A percentile compares a stretch with the other conserved stretches of the same genome.
phyloP scores from a whole-genome alignment of 2,888 invertebrate genomes.

The Torymus aiolomorphi region DNA sequence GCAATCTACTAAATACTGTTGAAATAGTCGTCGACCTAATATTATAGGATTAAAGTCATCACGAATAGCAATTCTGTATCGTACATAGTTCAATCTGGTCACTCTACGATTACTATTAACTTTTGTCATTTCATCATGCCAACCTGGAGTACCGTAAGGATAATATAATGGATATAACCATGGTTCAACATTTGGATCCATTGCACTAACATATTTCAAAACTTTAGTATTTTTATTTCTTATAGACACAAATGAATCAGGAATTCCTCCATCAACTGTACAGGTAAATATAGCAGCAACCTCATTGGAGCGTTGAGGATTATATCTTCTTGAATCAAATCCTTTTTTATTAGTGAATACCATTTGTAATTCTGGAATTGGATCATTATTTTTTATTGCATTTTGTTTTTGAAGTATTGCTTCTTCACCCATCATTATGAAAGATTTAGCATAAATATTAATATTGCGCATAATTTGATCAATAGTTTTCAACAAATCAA shows the following conservation, averaged over 20 bases:
- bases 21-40: constrained; percentile 48
- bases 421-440: no score
- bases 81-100: constrained; percentile 29
- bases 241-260: constrained; percentile 56
- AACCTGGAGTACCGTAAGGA: constrained; percentile 55
- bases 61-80: constrained; percentile 47
- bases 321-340: constrained; percentile 55
- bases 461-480: no score
- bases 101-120: not conserved
- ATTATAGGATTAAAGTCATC: constrained; percentile 41
- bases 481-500: no score
- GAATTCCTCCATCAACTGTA: constrained; percentile 46
- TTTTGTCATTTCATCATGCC: constrained; percentile 15
- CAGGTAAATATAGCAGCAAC: constrained; percentile 56
- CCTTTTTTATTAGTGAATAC: constrained; percentile 56
- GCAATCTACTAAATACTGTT: constrained; percentile 56
- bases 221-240: constrained; percentile 53
- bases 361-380: constrained; percentile 32
- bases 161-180: constrained; percentile 52
- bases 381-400: no score
- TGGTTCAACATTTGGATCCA: constrained; percentile 49
- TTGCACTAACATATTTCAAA: constrained; percentile 53
- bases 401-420: no score
- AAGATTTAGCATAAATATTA: no score
- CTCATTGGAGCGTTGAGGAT: constrained; percentile 33